Evolutionary conservation across 2,113 vertebrate species (phyloP), one percentile per base, ranked within the genome.

Genomic region (Gambusia affinis): DNA sequence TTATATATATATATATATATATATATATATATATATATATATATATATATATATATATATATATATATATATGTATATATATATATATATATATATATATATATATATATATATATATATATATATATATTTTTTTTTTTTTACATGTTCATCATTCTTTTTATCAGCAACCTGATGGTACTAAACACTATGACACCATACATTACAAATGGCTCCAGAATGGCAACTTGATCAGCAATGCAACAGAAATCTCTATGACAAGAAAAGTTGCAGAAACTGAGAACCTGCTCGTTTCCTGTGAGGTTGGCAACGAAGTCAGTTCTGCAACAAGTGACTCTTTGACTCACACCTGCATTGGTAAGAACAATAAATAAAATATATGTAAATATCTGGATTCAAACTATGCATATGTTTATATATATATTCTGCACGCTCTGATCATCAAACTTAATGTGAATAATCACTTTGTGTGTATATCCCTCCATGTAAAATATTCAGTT

Each of bases 181-280:
- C 10, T 3, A 37, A 37, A 10, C 35, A 10, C 12, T 37, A 37
- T 3, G 35, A 37, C 10, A 0, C 35, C 35, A 37, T 24, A 1
- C 15, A 0, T 0, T 8, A 67, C 4, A 0, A 3, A 3, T 93
- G 92, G 93, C 5, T 75, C 1, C 2, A 31, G 1, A 10, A 78
- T 1, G 0, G 3, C 0, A 8, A 73, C 0, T 0, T 2, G 5
- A 0, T 31, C 2, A 0, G 0, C 0, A 0, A 12, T 0, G 0
- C 0, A 2, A 72, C 0, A 0, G 0, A 0, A 0, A 0, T 0
- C 0, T 24, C 0, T 1, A 11, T 89, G 24, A 24, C 0, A 0
- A 7, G 0, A 3, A 0, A 0, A 0, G 1, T 0, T 0, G 0
- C 5, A 0, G 0, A 29, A 0, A 6, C 73, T 19, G 1, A 8